Conservation (phyloP, 2,888 invertebrate genomes). For the Ormia ochracea region DNA sequence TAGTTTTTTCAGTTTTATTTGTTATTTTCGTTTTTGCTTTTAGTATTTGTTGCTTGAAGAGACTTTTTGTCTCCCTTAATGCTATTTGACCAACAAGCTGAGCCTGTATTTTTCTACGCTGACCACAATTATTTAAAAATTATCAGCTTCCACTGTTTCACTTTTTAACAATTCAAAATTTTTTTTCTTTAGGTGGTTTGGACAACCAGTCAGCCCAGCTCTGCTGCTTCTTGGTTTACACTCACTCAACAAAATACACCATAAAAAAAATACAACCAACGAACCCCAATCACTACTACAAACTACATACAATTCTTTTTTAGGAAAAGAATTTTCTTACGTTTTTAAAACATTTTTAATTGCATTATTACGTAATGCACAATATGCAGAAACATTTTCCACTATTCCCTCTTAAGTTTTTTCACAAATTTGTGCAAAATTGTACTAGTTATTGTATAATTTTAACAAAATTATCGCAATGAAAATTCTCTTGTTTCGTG, state of each 20-base stretch:
- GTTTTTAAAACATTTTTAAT: conserved; percentile 58
- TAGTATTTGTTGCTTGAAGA: conserved; percentile 41
- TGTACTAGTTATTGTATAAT: conserved; percentile 51
- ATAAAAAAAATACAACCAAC: conserved; percentile 48
- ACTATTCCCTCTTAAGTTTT: conserved; percentile 53
- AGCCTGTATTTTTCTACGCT: conserved; percentile 46
- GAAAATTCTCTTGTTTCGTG: conserved; percentile 59
- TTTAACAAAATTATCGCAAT: conserved; percentile 57
- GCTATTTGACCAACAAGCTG: conserved; percentile 43
- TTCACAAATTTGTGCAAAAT: conserved; percentile 63
- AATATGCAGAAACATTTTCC: conserved; percentile 63
- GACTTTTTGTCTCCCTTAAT: conserved; percentile 48
- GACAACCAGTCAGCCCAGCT: conserved; percentile 58
- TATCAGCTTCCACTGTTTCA: conserved; percentile 33
- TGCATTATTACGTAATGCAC: conserved; percentile 67
- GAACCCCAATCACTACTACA: conserved; percentile 56
- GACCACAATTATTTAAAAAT: conserved; percentile 43
- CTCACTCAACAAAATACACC: conserved; percentile 43
- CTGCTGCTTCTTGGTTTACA: conserved; percentile 54
- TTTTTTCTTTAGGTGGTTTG: conserved; percentile 47
- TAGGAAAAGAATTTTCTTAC: conserved; percentile 55
- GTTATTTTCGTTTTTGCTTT: conserved; percentile 17
- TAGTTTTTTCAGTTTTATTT: conserved; percentile 35
- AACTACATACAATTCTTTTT: conserved; percentile 44
- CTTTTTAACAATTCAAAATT: conserved; percentile 20